A percentile compares a stretch with the other conserved stretches of the same genome.
phyloP scores from a whole-genome alignment of 2,797 vertebrate species.

The Alauda arvensis region DNA sequence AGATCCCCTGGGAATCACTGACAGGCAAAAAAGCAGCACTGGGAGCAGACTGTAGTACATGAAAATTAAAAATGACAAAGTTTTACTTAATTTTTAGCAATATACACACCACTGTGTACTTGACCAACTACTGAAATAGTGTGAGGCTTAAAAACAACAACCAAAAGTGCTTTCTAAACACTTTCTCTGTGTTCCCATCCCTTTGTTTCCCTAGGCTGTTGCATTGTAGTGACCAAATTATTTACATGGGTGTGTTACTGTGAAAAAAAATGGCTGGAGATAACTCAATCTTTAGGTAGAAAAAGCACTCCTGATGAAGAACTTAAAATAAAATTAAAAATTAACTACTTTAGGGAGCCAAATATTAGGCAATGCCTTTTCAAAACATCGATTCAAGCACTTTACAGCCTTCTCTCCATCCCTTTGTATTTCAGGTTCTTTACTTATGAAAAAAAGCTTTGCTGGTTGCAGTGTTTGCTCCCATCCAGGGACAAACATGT shows the following conservation, averaged over 20 bases:
- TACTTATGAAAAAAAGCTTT: not conserved
- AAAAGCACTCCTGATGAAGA: not conserved
- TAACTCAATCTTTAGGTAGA: not conserved
- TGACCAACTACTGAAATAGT: not conserved
- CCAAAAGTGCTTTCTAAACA: not conserved
- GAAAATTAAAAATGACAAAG: not conserved
- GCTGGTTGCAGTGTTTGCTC: not conserved
- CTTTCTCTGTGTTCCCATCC: not conserved
- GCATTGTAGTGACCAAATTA: not conserved
- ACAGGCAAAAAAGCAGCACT: not conserved
- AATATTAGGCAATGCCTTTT: not conserved
- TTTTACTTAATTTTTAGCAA: not conserved
- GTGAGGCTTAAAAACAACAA: not conserved
- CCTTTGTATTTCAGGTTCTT: not conserved
- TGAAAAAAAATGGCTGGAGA: not conserved
- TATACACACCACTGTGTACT: no score
- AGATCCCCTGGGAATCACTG: no score
- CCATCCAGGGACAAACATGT: not conserved
- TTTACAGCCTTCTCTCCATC: not conserved
- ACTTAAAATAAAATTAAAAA: not conserved
- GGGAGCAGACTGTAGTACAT: rapidly evolving
- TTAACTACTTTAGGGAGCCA: not conserved
- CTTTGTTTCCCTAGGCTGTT: not conserved
- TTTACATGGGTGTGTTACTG: rapidly evolving
- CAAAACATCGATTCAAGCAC: not conserved